Base-by-base conservation (phyloP, 2,113 vertebrate genomes). In the Solea senegalensis region DNA sequence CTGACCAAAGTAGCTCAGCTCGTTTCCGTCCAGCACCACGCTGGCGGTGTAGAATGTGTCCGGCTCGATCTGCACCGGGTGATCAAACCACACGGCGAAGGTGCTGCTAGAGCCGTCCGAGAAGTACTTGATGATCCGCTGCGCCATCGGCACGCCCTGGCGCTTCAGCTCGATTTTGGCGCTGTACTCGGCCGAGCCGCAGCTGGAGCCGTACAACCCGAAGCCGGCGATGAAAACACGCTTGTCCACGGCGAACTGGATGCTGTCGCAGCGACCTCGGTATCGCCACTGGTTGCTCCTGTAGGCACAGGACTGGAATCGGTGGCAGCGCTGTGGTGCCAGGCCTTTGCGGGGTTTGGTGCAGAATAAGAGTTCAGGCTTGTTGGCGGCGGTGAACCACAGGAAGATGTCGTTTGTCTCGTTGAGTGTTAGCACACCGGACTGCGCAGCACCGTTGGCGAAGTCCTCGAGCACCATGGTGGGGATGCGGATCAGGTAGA, bases 281-380 rank as follows among this genome's bases (percentile, higher is more conserved):
- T 99, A 99, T 9, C 97, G 95, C 97, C 98, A 99, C 90, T 99
- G 98, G 91, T 99, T 99, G 94, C 98, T 99, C 62, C 97, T 93
- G 85, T 99, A 99, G 28, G 98, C 98, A 1, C 97, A 99, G 0
- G 98, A 99, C 91, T 99, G 98, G 89, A 99, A 99, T 21, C 97
- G 96, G 88, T 98, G 98, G 85, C 97, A 99, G 40, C 95, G 95
- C 86, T 98, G 98, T 0, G 97, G 96, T 0, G 96, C 90, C 0
- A 99, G 94, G 53, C 98, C 97, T 10, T 96, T 96, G 0, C 98
- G 92, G 0, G 96, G 94, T 74, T 95, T 94, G 87, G 94, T 95
- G 50, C 95, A 95, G 39, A 99, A 99, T 83, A 95, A 91, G 45
- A 98, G 83, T 46, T 97, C 95, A 0, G 98, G 98, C 61, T 99